Percentiles rank a stretch among this genome's conserved stretches.
phyloP scores from a whole-genome alignment of 2,113 vertebrate species.

The Nematolebias whitei region DNA sequence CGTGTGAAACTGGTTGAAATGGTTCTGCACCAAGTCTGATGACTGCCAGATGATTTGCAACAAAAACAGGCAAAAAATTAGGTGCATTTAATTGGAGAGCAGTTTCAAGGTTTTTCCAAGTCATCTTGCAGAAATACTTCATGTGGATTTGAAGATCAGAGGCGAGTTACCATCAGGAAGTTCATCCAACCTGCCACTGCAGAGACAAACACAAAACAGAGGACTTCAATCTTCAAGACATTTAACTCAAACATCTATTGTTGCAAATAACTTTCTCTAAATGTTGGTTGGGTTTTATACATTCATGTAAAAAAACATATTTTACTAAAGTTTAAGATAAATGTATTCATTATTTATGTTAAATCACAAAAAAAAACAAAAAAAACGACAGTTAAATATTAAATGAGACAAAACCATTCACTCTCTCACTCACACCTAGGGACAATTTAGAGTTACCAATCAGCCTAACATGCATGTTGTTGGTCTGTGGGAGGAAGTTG shows the following conservation, averaged over 20 bases:
- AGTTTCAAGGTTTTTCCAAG: conserved; percentile 45
- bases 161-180: conserved; percentile 8
- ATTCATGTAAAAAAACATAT: too few species aligned
- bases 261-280: too few species aligned
- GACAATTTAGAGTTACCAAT: too few species aligned
- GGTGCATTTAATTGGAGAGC: conserved; percentile 24
- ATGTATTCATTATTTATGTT: too few species aligned
- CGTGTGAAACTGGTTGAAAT: conserved; percentile 32
- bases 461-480: too few species aligned
- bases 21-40: conserved; percentile 35
- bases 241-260: not conserved
- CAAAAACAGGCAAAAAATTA: conserved; percentile 21
- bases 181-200: conserved; percentile 83
- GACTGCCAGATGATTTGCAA: conserved; percentile 6
- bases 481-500: too few species aligned
- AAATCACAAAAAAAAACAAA: too few species aligned
- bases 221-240: not conserved
- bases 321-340: too few species aligned
- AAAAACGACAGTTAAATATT: too few species aligned
- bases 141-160: conserved; percentile 34
- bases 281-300: too few species aligned
- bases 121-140: conserved; percentile 48
- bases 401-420: too few species aligned
- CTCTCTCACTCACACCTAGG: too few species aligned
- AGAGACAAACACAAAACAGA: conserved; percentile 16